These are phyloP conservation scores for Lophotriccus pileatus DNA, from an alignment of 2,797 vertebrate genomes.

Conservation along the genomic window DNA sequence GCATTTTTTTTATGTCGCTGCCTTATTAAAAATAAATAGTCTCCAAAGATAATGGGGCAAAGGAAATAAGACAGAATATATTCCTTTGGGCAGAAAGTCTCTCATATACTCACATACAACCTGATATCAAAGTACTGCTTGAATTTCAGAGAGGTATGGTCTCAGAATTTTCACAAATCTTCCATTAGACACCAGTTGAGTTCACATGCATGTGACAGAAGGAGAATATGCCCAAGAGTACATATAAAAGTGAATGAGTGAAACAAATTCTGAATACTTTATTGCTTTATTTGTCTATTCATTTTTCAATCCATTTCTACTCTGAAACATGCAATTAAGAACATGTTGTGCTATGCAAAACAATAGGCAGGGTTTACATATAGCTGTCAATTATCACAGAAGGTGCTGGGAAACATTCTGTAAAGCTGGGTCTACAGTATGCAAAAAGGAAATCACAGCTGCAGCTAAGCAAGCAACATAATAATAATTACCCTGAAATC, in stretches of 20 bases:
- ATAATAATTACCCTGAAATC: conserved; percentile 51
- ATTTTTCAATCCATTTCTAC: conserved; percentile 34
- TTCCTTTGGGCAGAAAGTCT: not conserved
- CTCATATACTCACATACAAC: not conserved
- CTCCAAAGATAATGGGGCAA: conserved; percentile 1
- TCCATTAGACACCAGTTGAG: not conserved
- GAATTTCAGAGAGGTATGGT: not conserved
- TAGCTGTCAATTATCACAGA: conserved; percentile 14
- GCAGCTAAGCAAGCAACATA: conserved; percentile 17
- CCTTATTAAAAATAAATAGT: conserved; percentile 27
- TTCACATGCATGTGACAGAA: not conserved
- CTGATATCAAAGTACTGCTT: not conserved
- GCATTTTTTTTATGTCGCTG: not conserved
- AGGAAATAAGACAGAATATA: not conserved
- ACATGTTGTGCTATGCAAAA: conserved; percentile 30
- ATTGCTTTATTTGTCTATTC: not conserved
- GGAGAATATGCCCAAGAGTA: not conserved
- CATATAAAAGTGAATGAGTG: not conserved
- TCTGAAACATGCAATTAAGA: conserved; percentile 53
- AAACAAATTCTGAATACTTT: conserved; percentile 1
- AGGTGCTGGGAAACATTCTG: conserved; percentile 43
- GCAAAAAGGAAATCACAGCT: conserved; percentile 46
- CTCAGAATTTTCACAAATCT: not conserved
- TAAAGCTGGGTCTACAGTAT: not conserved
- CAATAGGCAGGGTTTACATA: conserved; percentile 31